phyloP scores from a whole-genome alignment of 1,140 invertebrate genomes.

The Drosophila oshimai region DNA sequence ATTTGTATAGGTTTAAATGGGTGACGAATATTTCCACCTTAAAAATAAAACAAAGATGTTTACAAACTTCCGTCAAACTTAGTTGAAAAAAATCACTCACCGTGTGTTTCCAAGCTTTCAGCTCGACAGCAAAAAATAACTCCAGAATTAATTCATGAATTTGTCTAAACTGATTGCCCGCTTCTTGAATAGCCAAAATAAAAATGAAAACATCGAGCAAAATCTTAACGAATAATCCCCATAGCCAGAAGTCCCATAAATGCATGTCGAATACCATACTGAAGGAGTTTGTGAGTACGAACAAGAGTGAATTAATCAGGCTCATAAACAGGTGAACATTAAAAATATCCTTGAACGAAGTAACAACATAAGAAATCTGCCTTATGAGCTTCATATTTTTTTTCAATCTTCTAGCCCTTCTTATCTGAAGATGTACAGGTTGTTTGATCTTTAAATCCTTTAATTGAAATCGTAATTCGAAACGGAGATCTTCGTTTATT shows the following conservation, averaged over 20 bases:
- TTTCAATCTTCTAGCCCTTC: not conserved
- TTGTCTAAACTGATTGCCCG: too few species aligned
- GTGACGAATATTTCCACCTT: too few species aligned
- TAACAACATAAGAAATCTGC: conserved; percentile 9
- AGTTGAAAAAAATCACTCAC: too few species aligned
- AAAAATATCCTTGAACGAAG: not conserved
- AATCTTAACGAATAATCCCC: too few species aligned
- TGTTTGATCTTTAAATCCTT: not conserved
- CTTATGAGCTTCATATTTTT: conserved; percentile 29
- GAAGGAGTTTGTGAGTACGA: not conserved
- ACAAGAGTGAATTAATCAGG: not conserved
- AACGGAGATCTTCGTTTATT: conserved; percentile 16
- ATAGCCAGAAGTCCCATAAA: not conserved
- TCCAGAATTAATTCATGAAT: too few species aligned
- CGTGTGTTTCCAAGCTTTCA: too few species aligned
- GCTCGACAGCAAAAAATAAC: too few species aligned
- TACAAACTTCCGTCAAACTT: too few species aligned
- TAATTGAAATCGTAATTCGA: not conserved
- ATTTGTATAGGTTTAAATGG: too few species aligned
- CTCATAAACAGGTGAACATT: not conserved
- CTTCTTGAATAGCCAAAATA: too few species aligned
- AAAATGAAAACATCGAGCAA: too few species aligned
- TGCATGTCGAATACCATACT: not conserved
- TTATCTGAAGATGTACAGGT: not conserved
- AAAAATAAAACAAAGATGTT: too few species aligned